phyloP scores from a whole-genome alignment of 2,113 vertebrate species.

The Syngnathus floridae region DNA sequence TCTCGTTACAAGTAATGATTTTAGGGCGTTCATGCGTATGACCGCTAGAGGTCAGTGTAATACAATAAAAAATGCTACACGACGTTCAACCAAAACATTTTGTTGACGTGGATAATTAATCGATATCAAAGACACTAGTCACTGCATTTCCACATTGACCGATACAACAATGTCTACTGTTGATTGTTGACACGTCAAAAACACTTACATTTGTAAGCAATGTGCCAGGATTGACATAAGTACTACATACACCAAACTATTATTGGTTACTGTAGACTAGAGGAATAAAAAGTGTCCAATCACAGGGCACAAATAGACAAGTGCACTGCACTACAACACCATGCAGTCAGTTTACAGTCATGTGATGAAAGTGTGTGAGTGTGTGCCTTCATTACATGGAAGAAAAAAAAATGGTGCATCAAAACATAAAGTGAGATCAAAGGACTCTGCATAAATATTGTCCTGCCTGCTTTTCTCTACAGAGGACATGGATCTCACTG shows the following conservation, averaged over 20 bases:
- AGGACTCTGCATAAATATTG: neutral
- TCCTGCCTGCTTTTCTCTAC: neutral
- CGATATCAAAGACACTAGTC: too few species aligned
- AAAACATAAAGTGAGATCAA: neutral
- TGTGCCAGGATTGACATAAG: too few species aligned
- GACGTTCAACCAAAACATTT: too few species aligned
- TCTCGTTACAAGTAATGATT: neutral
- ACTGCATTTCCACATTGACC: too few species aligned
- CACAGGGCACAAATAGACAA: too few species aligned
- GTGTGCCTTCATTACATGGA: neutral
- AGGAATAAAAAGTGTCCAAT: too few species aligned
- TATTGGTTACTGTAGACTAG: too few species aligned
- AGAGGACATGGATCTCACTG: neutral
- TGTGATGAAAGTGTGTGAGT: neutral
- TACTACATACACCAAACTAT: too few species aligned
- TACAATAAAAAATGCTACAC: neutral
- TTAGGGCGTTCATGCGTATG: neutral
- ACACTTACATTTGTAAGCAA: too few species aligned
- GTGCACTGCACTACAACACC: neutral
- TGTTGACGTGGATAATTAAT: too few species aligned
- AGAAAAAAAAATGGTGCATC: neutral
- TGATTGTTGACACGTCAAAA: too few species aligned
- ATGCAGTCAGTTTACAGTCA: neutral
- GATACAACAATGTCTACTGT: too few species aligned
- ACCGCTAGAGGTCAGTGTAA: slow-evolving; percentile 23